These are phyloP conservation scores for Hemitrygon akajei DNA, from an alignment of 2,797 vertebrate genomes.

Conservation along the genomic window DNA sequence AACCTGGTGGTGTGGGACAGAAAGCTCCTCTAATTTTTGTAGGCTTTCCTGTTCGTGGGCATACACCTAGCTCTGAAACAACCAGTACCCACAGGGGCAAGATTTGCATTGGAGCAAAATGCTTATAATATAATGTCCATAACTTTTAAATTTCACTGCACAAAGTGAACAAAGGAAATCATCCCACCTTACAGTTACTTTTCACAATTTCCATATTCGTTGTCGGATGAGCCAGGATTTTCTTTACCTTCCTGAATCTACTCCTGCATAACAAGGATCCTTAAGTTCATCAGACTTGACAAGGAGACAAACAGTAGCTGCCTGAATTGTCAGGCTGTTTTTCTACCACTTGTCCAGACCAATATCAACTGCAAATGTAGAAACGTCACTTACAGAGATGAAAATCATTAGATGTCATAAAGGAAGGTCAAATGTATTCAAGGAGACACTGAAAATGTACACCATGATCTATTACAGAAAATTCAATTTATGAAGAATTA, in stretches of 20 bases:
- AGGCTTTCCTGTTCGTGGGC: too few species aligned
- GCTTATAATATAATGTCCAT: not conserved
- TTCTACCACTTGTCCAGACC: not conserved
- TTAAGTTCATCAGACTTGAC: not conserved
- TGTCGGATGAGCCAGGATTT: not conserved
- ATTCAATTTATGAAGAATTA: slow-evolving; percentile 25
- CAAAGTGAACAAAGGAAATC: not conserved
- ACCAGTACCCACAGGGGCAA: too few species aligned
- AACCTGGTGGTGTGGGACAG: too few species aligned
- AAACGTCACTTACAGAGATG: slow-evolving; percentile 14
- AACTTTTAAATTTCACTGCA: not conserved
- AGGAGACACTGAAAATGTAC: not conserved
- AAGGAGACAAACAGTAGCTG: not conserved
- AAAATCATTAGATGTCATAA: slow-evolving; percentile 30
- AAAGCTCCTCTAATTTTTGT: too few species aligned
- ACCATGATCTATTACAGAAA: slow-evolving; percentile 22
- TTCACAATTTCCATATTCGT: not conserved
- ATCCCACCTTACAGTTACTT: not conserved
- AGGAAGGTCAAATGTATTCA: slow-evolving; percentile 13
- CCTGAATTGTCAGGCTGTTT: not conserved
- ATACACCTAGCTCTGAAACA: too few species aligned
- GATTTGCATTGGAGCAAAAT: not conserved
- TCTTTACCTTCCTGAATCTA: not conserved
- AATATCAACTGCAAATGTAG: not conserved
- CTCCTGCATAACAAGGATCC: not conserved